Percentiles rank a stretch among this genome's conserved stretches.
Evolutionary conservation across 1,140 invertebrate species (phyloP).

Genomic region (Neodiprion virginianus): DNA sequence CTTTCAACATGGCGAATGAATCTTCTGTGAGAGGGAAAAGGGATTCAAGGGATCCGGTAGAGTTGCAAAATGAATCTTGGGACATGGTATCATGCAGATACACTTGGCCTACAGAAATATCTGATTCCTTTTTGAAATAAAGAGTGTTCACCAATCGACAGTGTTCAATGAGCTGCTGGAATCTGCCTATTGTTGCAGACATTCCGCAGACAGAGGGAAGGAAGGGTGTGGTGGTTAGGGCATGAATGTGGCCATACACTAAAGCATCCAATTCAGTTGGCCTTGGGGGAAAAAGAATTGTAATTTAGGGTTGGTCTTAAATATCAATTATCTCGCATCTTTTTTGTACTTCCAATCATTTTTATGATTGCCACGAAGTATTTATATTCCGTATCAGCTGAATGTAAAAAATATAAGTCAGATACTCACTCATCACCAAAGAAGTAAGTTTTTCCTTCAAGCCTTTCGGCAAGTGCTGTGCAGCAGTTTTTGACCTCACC

Average conservation of each 20-base stretch:
- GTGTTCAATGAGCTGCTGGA: constrained; percentile 50
- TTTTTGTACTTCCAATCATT: neutral
- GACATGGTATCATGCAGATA: constrained; percentile 37
- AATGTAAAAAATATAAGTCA: constrained; percentile 14
- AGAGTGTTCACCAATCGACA: constrained; percentile 29
- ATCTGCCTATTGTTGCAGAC: constrained; percentile 37
- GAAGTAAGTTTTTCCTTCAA: constrained; percentile 84
- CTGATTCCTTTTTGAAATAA: constrained; percentile 29
- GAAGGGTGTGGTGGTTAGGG: constrained; percentile 63
- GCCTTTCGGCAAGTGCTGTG: constrained; percentile 80
- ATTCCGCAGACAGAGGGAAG: constrained; percentile 30
- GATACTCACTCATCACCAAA: constrained; percentile 75
- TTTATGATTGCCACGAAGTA: neutral
- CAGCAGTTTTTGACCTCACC: constrained; percentile 85
- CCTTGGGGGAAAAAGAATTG: constrained; percentile 39
- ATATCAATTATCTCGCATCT: neutral
- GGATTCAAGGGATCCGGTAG: constrained; percentile 35
- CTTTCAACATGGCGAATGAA: constrained; percentile 7
- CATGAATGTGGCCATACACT: constrained; percentile 75
- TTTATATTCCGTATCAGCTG: neutral
- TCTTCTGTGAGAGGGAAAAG: constrained; percentile 36
- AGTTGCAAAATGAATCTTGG: constrained; percentile 42
- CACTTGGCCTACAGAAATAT: constrained; percentile 32
- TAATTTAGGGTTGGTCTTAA: neutral
- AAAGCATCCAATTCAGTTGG: constrained; percentile 77